Conservation (phyloP, 1,140 invertebrate genomes). For the Drosophila truncata region DNA sequence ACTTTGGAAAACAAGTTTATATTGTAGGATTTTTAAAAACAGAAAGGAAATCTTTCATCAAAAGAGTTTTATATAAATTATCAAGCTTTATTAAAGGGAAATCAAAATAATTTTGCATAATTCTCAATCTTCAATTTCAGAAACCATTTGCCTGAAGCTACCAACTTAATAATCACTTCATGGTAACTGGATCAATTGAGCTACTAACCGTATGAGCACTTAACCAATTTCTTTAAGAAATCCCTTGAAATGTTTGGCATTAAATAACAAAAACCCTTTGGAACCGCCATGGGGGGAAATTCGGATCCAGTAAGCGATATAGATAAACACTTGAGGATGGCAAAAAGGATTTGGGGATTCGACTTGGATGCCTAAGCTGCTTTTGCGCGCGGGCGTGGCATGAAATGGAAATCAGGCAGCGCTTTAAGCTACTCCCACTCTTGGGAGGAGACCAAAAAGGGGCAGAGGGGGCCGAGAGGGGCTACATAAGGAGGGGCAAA, state of each 20-base stretch:
- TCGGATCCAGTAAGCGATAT: conserved; percentile 64
- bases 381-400: conserved; percentile 57
- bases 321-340: conserved; percentile 77
- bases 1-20: background rate
- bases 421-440: conserved; percentile 37
- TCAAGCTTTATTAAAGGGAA: background rate
- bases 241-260: background rate
- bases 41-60: background rate
- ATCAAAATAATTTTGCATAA: background rate
- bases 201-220: background rate
- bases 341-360: conserved; percentile 70
- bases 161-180: too few species aligned
- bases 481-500: background rate
- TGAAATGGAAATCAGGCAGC: conserved; percentile 68
- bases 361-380: conserved; percentile 51
- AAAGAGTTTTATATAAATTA: background rate
- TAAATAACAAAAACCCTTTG: conserved; percentile 44
- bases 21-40: background rate
- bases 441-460: background rate
- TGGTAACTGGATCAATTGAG: background rate
- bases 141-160: too few species aligned
- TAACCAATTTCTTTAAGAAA: background rate
- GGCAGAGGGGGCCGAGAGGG: background rate
- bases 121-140: background rate
- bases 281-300: conserved; percentile 13